Evolutionary conservation across 2,888 invertebrate species (phyloP), one percentile per base, ranked within the genome.

Genomic region (Acanthosepion lycidas): DNA sequence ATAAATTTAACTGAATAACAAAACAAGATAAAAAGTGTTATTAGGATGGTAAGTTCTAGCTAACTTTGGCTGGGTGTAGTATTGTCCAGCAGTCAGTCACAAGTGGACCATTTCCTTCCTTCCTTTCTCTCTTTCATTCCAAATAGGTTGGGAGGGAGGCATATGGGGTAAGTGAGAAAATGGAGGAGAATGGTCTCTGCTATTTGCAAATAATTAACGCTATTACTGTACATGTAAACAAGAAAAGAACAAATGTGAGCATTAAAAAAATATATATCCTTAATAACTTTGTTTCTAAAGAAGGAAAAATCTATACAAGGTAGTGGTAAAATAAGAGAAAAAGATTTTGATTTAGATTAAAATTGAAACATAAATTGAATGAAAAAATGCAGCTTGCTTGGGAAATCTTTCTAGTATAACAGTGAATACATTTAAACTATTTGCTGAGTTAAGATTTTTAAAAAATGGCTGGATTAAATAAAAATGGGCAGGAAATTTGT

Each of bases 11-110:
- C 78, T 78, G 78, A n/a, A 78, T 78, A 33, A 78, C 78, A 78
- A 78, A 78, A 78, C n/a, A 78, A 78, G n/a, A n/a, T 78, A 78
- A n/a, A 78, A 78, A 78, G 78, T 78, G n/a, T 78, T 78, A 78
- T 78, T 78, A 78, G 78, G 78, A 78, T 78, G 78, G n/a, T 78
- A 78, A 78, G 78, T 78, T 78, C 78, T 78, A 78, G 78, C n/a
- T 78, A 78, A 78, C 78, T 78, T 78, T 78, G 78, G 78, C 78
- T 78, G 78, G 78, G 78, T 78, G 78, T 78, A 78, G 78, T 78
- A 78, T 78, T 78, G 78, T 78, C 78, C 78, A 78, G 33, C 78
- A 78, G 33, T n/a, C 78, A 78, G 78, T 78, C 78, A 78, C 78
- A 78, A 78, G 78, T 78, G 78, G 78, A 78, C 78, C 78, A 78